Base-by-base conservation (phyloP, 2,888 invertebrate genomes). In the Habroteleia sp. region DNA sequence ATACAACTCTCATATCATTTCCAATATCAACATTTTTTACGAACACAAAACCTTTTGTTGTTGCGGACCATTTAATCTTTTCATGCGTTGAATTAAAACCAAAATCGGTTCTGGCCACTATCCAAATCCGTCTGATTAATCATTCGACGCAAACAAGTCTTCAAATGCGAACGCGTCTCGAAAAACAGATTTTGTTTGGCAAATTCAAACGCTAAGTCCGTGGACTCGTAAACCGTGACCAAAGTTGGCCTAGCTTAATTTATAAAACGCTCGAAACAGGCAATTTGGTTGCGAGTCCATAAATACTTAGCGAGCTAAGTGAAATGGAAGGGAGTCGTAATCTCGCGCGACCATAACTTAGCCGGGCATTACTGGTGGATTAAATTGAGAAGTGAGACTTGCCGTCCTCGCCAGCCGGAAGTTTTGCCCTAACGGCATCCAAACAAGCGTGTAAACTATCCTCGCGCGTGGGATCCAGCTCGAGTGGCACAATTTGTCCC, bases 371-470 rank as follows among this genome's bases (percentile, higher is more conserved):
- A 52, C 16, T 25, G 46, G 39, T 29, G 42, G 50, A 74, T 73
- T 77, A 65, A 77, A 69, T 62, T 29, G 44, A 42, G 48, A 48
- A 66, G 25, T 39, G 46, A 65, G 39, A 56, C 89, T 89, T 85
- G 92, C 95, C 95, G 85, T 95, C 94, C 90, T 95, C 94, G 31
- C 95, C 94, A 46, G 94, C 94, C 69, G 95, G 95, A 82, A 95
- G 89, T 90, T 95, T 94, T 50, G 94, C 93, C 10, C 95, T 92
- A 76, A 95, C 93, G 11, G 93, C 92, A 78, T 94, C 92, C 7
- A 94, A 94, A 3, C 95, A 94, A 88, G 95, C 94, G 74, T 94
- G 94, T 39, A 95, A 88, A 78, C 94, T 89, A 87, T 95, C 95
- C 88, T 95, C 95, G 33, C 95, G 91, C 42, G 85, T 94, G 10